Evolutionary conservation across 2,888 invertebrate species (phyloP).

Genomic region (Plusia festucae): DNA sequence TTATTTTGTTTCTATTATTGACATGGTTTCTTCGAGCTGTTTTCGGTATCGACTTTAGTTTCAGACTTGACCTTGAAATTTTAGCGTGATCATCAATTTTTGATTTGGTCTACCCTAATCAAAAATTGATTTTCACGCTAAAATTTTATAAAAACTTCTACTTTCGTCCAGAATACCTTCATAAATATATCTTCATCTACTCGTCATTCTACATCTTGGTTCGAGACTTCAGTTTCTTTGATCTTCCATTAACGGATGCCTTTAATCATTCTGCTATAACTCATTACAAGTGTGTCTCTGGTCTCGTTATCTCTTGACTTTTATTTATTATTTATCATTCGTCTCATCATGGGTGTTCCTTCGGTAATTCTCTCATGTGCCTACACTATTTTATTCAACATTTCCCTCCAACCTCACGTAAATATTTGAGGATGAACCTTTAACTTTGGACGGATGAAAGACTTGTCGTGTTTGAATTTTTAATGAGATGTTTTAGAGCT

Average conservation of each 20-base stretch:
- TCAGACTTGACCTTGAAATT: too few species aligned
- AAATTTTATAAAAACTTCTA: too few species aligned
- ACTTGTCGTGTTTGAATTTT: conserved; percentile 28
- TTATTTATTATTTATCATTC: conserved; percentile 49
- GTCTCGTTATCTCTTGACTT: conserved; percentile 38
- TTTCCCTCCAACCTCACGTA: conserved; percentile 28
- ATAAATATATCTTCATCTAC: conserved; percentile 12
- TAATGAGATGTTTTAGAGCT: conserved; percentile 11
- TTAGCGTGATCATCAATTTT: too few species aligned
- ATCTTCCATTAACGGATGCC: conserved; percentile 43
- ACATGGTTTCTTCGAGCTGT: too few species aligned
- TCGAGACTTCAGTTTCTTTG: conserved; percentile 43
- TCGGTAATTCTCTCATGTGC: conserved; percentile 22
- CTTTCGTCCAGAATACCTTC: too few species aligned
- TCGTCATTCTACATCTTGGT: conserved; percentile 9
- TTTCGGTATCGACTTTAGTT: too few species aligned
- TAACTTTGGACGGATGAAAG: conserved; percentile 29
- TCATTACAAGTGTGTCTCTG: conserved; percentile 45
- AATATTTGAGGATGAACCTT: conserved; percentile 44
- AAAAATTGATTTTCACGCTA: too few species aligned
- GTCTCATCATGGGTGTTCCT: conserved; percentile 14
- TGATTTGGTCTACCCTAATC: too few species aligned
- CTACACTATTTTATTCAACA: conserved; percentile 59
- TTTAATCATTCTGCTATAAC: conserved; percentile 48
- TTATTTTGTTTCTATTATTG: too few species aligned